Base-by-base conservation (phyloP, 2,888 invertebrate genomes). In the Tetragonula carbonaria region DNA sequence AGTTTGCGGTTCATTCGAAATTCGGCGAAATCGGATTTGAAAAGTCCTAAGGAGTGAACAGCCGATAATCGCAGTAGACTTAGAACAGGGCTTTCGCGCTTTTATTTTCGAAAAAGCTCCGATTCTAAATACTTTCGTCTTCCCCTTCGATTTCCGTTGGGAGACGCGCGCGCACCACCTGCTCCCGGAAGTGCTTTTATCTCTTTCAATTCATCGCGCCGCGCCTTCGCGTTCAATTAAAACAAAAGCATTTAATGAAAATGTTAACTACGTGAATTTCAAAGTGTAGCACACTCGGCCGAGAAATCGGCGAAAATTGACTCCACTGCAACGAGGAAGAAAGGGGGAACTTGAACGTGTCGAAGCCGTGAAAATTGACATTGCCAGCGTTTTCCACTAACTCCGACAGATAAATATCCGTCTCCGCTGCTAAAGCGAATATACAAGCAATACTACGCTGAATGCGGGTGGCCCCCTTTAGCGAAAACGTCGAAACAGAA, bases 191-290 rank as follows among this genome's bases (percentile, higher is more conserved):
- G 57, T 59, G n/a, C 57, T 59, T 59, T 59, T 59, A 59, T 59
- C 57, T 59, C 14, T n/a, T 14, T n/a, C 57, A 59, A 59, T 59
- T 59, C n/a, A 59, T 59, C 23, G 45, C 14, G 5, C n/a, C 57
- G n/a, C n/a, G 57, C 8, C 8, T 23, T 59, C 5, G 13, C 57
- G 57, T n/a, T 59, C 57, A n/a, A 59, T 59, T 59, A n/a, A 2
- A 28, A n/a, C 57, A 59, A 59, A n/a, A 59, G n/a, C 57, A 14
- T 59, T 59, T 59, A 59, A 59, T 59, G n/a, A 59, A 59, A 59
- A n/a, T 14, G 57, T 59, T 59, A 59, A 59, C 57, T 59, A 14
- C 57, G 14, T 3, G 57, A 57, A 57, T n/a, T 57, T n/a, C 57
- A 59, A 59, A 59, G 57, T 23, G 57, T 59, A 59, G n/a, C 45